These are phyloP conservation scores for Proteles cristata DNA, from an alignment of 2,113 vertebrate genomes.

Conservation along the genomic window DNA sequence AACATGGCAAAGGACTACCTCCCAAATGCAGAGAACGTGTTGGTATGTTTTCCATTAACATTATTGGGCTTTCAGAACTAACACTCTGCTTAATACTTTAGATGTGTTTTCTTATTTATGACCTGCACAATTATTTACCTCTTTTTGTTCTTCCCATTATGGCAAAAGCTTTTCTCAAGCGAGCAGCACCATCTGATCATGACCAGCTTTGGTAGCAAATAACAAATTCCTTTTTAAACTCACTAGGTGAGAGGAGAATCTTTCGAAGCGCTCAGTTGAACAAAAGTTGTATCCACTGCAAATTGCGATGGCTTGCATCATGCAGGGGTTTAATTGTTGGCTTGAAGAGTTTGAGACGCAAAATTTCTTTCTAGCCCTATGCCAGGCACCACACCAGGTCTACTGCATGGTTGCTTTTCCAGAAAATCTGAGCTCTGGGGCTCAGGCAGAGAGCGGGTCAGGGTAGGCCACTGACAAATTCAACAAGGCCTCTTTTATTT, in stretches of 20 bases:
- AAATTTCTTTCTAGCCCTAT: not conserved
- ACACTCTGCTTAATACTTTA: too few species aligned
- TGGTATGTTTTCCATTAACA: not conserved
- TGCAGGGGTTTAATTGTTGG: not conserved
- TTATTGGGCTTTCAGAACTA: not conserved
- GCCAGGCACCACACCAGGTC: not conserved
- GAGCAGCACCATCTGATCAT: not conserved
- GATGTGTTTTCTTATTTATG: not conserved
- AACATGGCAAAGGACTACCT: not conserved
- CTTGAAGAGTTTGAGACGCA: not conserved
- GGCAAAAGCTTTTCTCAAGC: not conserved
- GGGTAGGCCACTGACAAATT: not conserved
- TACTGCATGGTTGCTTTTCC: not conserved
- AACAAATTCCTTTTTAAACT: not conserved
- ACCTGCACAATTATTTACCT: not conserved
- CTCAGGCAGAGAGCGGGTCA: not conserved
- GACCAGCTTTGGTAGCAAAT: not conserved
- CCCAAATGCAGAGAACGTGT: rapidly evolving
- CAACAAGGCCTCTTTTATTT: not conserved
- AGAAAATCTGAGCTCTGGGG: not conserved
- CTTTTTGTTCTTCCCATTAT: not conserved
- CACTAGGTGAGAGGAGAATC: not conserved
- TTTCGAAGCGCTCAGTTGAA: not conserved
- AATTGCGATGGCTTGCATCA: not conserved
- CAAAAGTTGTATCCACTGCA: too few species aligned